Evolutionary conservation across 2,113 vertebrate species (phyloP), one percentile per base, ranked within the genome.

Genomic region (Tenebrosternarchus preto): DNA sequence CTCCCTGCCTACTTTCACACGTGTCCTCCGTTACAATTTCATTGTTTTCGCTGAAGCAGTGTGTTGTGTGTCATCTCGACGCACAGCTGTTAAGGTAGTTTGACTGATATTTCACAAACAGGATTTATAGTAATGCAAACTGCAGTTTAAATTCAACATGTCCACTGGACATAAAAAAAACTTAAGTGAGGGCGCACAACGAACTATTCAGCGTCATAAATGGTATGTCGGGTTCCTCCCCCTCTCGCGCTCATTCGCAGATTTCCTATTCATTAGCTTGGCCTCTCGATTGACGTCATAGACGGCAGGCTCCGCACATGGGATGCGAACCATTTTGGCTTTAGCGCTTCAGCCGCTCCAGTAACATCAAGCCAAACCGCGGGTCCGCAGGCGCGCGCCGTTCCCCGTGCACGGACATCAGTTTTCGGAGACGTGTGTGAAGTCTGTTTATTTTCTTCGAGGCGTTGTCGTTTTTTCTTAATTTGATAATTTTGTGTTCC

Each of bases 241-340:
- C 64, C 20, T 24, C 46, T 68, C 19, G 60, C 79, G 73, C 31
- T 66, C n/a, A 72, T 70, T 46, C 5, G 64, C 43, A 50, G 43
- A 3, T 70, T 70, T 71, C 33, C 59, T 61, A 55, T 71, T 76
- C 79, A 80, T 82, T 57, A 83, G 73, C 25, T 36, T 16, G 39
- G 29, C 43, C n/a, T 73, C 43, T 73, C 46, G 53, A 81, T 59
- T 93, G 92, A 93, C 93, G 92, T 93, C 92, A 93, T 9, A 66
- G 76, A 71, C 86, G 81, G 81, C 88, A 69, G 86, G 87, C 80
- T 87, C 87, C 81, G 92, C 95, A 95, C 95, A 50, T 50, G 43
- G 43, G 43, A 11, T 50, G 9, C 43, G 90, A 89, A 85, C 85
- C 91, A 82, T 64, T 86, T 85, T 91, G 88, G 88, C 88, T 73